A percentile compares a stretch with the other conserved stretches of the same genome.
Conservation (phyloP, 2,888 invertebrate genomes). For the Stenodema calcarata region DNA sequence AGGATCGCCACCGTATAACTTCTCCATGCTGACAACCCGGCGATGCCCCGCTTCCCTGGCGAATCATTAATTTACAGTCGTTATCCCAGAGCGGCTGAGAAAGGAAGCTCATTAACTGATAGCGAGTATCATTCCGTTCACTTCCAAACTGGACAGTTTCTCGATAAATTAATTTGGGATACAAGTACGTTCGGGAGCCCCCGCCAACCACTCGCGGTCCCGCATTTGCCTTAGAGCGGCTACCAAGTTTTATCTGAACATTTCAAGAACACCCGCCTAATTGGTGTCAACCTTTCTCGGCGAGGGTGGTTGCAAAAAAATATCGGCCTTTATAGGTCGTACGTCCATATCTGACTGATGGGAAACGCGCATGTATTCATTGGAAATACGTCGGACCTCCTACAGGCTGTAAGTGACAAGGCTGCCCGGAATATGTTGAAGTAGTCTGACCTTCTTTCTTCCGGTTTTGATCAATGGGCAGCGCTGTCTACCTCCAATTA, state of each 20-base stretch:
- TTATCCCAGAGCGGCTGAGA: constrained; percentile 13
- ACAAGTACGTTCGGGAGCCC: neutral
- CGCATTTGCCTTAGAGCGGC: neutral
- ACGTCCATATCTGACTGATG: no score
- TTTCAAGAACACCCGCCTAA: constrained; percentile 9
- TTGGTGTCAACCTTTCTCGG: neutral
- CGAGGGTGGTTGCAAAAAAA: neutral
- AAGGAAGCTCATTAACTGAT: constrained; percentile 42
- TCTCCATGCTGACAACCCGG: neutral
- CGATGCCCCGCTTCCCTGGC: neutral
- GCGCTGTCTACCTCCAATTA: no score
- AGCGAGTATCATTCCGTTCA: constrained; percentile 6
- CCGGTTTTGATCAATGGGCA: no score
- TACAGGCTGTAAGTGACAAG: no score
- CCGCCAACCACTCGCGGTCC: neutral
- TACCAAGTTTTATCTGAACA: neutral
- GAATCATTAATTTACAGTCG: constrained; percentile 29
- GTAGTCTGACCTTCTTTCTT: no score
- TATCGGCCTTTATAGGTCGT: neutral
- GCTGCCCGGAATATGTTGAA: no score
- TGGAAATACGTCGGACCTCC: no score
- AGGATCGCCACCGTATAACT: neutral
- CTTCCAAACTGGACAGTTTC: neutral
- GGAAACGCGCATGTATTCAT: no score
- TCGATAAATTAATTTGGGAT: constrained; percentile 29